Base-by-base conservation (phyloP, 2,888 invertebrate genomes). In the Seira musarum region DNA sequence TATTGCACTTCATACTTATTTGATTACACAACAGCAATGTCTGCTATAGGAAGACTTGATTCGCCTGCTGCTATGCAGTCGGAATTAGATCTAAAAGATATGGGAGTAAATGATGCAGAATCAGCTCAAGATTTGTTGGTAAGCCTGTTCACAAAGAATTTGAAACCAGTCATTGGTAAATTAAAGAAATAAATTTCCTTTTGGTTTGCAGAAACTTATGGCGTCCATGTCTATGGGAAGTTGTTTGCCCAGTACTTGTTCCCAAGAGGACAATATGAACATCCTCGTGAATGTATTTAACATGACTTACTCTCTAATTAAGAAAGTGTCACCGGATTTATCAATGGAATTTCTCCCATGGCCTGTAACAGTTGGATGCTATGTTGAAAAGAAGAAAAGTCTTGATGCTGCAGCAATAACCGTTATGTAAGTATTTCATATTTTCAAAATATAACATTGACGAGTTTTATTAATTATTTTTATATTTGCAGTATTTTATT, bases 321-420 rank as follows among this genome's bases (percentile, higher is more conserved):
- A n/a, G 35, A 0, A 6, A 40, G 24, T 8, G 13, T n/a, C 15
- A 25, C 6, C 19, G n/a, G 13, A 40, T 13, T 5, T 40, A 40
- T 5, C 5, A 40, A 5, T 13, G 5, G 17, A 22, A 15, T 1
- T 8, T 8, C 1, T 46, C 17, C 3, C 70, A 17, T 60, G 57
- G 71, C 87, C 75, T 6, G 46, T 19, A 2, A 66, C 69, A 3
- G 61, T 61, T 0, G 61, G 35, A 15, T 85, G 89, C 72, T 82
- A 84, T 57, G 82, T 85, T 19, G 84, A 85, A 68, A 87, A 87
- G 67, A 84, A 86, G 30, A 87, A 87, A 24, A 82, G 76, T 53
- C 81, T 87, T n/a, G 85, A 85, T 30, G 80, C 83, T 19, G 83
- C 73, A 0, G 88, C 88, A 71, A 87, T 87, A 84, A 75, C 86